Evolutionary conservation across 2,888 invertebrate genomes (phyloP), one percentile per base, ranked within the genome.

Genomic region (Pachydiplax longipennis): DNA sequence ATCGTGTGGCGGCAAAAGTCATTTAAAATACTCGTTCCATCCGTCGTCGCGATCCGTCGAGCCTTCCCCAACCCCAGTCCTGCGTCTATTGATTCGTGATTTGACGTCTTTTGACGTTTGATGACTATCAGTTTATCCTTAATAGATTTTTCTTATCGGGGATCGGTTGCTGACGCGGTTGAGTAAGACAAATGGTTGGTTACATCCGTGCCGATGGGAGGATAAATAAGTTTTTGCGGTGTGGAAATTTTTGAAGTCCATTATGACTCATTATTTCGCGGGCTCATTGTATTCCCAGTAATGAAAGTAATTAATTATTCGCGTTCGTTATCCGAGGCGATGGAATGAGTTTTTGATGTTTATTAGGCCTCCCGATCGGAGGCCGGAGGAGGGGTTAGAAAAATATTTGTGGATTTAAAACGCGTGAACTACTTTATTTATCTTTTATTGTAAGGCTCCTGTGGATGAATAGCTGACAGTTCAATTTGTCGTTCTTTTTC

Each of bases 101-200:
- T 87, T 87, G 87, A 87, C 61, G 87, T 61, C 61, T 48, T 87
- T 18, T 48, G 61, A 87, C 61, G 87, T 61, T 61, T 87, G 87
- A 87, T 87, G 35, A 61, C 61, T 87, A 87, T 87, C 87, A 53
- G 35, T 87, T 87, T 61, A 87, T 87, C 87, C 35, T 53, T 87
- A 87, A 87, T 87, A 87, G 87, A 87, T 87, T 61, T 83, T 87
- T 87, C 87, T 87, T 87, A 87, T 87, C 87, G 58, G 87, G 22
- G 58, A 87, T 87, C 87, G 58, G 53, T 83, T 35, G 13, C n/a
- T 87, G 87, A 87, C 87, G 87, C 61, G 61, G 58, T 61, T 87
- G 87, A 87, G 58, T 87, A 87, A 87, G 87, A 87, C 87, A 87
- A 87, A 87, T 87, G 87, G 61, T 37, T 53, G n/a, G 31, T 37